phyloP scores from a whole-genome alignment of 2,113 vertebrate genomes.

The Rutilus rutilus region DNA sequence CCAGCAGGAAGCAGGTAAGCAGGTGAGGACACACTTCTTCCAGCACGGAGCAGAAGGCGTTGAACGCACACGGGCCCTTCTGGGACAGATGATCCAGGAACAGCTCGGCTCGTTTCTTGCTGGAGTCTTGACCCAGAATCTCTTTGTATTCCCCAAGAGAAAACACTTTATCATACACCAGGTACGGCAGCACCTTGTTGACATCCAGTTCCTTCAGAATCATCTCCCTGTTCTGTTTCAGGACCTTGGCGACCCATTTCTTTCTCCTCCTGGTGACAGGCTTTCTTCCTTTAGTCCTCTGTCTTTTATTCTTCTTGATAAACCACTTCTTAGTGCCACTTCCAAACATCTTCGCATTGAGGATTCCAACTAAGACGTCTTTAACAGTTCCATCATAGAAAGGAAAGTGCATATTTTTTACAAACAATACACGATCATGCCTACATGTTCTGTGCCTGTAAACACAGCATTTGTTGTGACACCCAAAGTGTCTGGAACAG shows the following conservation, averaged over 20 bases:
- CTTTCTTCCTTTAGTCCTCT: conserved; percentile 65
- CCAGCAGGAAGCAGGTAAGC: conserved; percentile 85
- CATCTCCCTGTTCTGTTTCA: conserved; percentile 77
- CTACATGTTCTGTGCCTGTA: conserved; percentile 38
- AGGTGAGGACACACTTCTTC: conserved; percentile 89
- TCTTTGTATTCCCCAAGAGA: conserved; percentile 87
- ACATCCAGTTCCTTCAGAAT: conserved; percentile 83
- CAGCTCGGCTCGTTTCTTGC: conserved; percentile 73
- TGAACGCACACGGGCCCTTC: conserved; percentile 85
- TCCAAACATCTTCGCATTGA: conserved; percentile 79
- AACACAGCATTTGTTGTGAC: conserved; percentile 67
- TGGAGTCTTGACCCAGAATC: conserved; percentile 79
- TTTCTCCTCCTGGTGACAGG: conserved; percentile 74
- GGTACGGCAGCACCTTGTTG: conserved; percentile 80
- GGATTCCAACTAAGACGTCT: conserved; percentile 62
- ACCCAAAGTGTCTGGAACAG: conserved; percentile 75
- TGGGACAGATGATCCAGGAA: conserved; percentile 83
- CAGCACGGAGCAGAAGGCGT: conserved; percentile 84
- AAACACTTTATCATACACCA: conserved; percentile 86
- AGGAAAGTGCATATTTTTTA: conserved; percentile 71
- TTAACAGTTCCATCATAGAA: conserved; percentile 60
- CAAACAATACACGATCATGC: conserved; percentile 58
- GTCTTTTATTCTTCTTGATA: conserved; percentile 74
- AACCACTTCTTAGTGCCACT: conserved; percentile 80
- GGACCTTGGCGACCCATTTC: conserved; percentile 77